Evolutionary conservation across 2,113 vertebrate genomes (phyloP).

Genomic region (Spilogale gracilis): DNA sequence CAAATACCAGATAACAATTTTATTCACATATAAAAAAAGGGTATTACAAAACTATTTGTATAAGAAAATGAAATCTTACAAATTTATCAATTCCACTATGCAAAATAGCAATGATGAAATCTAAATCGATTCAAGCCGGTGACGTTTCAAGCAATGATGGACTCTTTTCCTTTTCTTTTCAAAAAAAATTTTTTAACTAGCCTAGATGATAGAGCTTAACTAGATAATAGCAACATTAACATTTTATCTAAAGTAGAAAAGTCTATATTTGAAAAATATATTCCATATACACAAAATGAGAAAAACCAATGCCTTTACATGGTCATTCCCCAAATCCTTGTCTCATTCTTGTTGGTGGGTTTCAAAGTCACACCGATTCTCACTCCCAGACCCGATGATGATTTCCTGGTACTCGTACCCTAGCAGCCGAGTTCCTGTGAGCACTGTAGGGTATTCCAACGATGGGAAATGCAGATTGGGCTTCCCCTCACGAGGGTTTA

Average conservation of each 20-base stretch:
- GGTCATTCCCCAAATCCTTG: neutral
- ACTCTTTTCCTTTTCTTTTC: neutral
- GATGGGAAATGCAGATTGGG: constrained; percentile 77
- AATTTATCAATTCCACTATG: constrained; percentile 75
- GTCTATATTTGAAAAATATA: constrained; percentile 77
- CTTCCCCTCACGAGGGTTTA: constrained; percentile 76
- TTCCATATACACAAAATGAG: constrained; percentile 82
- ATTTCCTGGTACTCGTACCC: neutral
- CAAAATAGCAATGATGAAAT: constrained; percentile 74
- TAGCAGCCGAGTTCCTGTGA: neutral
- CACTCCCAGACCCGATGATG: neutral
- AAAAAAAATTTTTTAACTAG: neutral
- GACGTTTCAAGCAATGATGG: constrained; percentile 50
- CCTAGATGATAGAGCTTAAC: constrained; percentile 79
- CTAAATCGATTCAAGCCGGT: constrained; percentile 39
- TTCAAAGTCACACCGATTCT: neutral
- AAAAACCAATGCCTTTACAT: constrained; percentile 54
- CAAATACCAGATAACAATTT: constrained; percentile 75
- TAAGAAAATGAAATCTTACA: constrained; percentile 84
- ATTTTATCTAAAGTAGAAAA: constrained; percentile 85
- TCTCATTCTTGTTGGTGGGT: neutral
- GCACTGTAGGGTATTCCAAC: neutral
- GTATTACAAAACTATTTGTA: constrained; percentile 85
- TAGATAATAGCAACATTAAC: constrained; percentile 84
- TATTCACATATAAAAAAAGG: constrained; percentile 89